Percentiles rank a stretch among this genome's conserved stretches.
Evolutionary conservation across 2,113 vertebrate genomes (phyloP).

Genomic region (Cathartes aura): DNA sequence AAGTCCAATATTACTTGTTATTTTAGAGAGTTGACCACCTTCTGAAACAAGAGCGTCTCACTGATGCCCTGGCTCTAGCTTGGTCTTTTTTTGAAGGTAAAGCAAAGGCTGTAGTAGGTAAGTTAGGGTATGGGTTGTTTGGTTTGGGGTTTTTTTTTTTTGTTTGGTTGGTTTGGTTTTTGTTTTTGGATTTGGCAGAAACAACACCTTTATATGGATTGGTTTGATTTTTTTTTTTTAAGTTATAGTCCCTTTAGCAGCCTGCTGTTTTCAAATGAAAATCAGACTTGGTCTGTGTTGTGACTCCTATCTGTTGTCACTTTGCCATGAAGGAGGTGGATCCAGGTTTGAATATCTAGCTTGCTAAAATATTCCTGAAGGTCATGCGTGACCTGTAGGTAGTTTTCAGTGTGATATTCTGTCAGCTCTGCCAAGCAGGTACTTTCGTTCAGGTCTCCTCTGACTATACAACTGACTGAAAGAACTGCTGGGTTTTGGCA

Average conservation of each 20-base stretch:
- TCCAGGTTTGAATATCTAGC: neutral
- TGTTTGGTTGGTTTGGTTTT: neutral
- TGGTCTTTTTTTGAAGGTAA: conserved; percentile 98
- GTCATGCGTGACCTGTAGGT: neutral
- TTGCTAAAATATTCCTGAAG: neutral
- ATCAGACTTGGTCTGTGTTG: neutral
- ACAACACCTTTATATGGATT: neutral
- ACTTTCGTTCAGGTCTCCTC: neutral
- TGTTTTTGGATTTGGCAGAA: neutral
- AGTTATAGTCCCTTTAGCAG: neutral
- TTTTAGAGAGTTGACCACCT: conserved; percentile 91
- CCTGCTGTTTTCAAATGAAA: neutral
- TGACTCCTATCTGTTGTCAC: neutral
- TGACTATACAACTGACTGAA: neutral
- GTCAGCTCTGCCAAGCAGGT: neutral
- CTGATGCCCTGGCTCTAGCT: conserved; percentile 91
- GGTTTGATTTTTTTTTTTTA: neutral
- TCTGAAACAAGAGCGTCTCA: conserved; percentile 91
- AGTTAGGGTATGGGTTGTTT: conserved; percentile 26
- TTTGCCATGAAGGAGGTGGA: neutral
- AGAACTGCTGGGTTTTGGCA: neutral
- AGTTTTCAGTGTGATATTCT: neutral
- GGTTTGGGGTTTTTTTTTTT: neutral
- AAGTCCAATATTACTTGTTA: neutral
- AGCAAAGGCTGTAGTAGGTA: conserved; percentile 95